Percentiles rank a stretch among this genome's conserved stretches.
Conservation (phyloP, 2,888 invertebrate species). For the Tiliacea citrago region DNA sequence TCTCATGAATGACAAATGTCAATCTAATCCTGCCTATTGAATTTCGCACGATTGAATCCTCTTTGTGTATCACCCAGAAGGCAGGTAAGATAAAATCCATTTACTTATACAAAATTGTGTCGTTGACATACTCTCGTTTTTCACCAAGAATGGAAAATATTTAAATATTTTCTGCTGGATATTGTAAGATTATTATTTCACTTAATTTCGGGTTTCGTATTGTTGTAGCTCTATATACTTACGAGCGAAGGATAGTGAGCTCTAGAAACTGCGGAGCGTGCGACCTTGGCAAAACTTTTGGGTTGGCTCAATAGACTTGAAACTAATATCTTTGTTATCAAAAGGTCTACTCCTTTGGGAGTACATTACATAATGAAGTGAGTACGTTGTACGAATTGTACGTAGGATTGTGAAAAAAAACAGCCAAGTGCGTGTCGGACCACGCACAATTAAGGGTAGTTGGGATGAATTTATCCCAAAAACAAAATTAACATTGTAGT, state of each 20-base stretch:
- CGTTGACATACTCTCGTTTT: conserved; percentile 31
- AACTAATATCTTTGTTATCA: conserved; percentile 58
- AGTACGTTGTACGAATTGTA: conserved; percentile 14
- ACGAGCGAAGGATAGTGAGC: conserved; percentile 15
- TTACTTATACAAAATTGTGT: conserved; percentile 44
- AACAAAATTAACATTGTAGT: too few relatives aligned
- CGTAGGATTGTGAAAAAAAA: conserved; percentile 31
- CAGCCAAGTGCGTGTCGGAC: too few relatives aligned
- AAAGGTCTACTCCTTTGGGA: conserved; percentile 40
- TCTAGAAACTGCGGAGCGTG: conserved; percentile 36
- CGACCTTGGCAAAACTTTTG: conserved; percentile 51
- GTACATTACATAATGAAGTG: conserved; percentile 47
- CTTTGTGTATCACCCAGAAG: conserved; percentile 33
- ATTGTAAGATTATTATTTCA: conserved; percentile 23
- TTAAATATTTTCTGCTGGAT: conserved; percentile 17
- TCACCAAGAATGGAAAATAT: conserved; percentile 26
- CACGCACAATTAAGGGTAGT: too few relatives aligned
- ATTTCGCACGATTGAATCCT: conserved; percentile 37
- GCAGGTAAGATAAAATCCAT: conserved; percentile 46
- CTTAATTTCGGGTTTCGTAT: conserved; percentile 24
- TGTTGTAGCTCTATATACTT: conserved; percentile 5
- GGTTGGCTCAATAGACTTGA: conserved; percentile 52
- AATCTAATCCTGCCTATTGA: conserved; percentile 45
- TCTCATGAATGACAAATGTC: conserved; percentile 39
- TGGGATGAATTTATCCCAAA: too few relatives aligned